Evolutionary conservation across 1,140 invertebrate genomes (phyloP), one percentile per base, ranked within the genome.

Genomic region (Lucilia cuprina): DNA sequence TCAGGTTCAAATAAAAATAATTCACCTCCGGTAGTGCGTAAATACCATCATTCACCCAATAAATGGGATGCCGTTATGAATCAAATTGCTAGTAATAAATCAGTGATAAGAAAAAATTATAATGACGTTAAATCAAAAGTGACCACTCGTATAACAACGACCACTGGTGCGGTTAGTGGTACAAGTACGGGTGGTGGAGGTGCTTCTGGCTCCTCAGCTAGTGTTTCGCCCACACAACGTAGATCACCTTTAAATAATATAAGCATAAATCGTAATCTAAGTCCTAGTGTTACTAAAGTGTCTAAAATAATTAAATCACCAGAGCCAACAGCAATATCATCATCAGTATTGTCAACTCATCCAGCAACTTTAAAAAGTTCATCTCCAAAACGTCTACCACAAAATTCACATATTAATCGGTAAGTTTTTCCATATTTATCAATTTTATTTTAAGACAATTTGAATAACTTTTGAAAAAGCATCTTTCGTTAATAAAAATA

Each of bases 71-170:
- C 94, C 74, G 95, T 96, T 60, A 95, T 96, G 93, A 96, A 94
- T 91, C 96, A 96, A 91, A 95, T 96, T 82, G 94, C 94, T 30
- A 95, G 94, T 86, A 94, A 94, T 50, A 95, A 96, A 87, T 93
- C 91, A 25, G 94, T 95, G 86, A 93, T 94, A 84, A 94, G 94
- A 87, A 95, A 95, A 86, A 93, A 93, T 12, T 94, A 94, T 78
- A 96, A 96, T 89, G 95, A 97, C 88, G 94, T 97, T 34, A 96
- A 96, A 88, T 96, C 96, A 4, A 95, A 95, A 91, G 94, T 96
- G 35, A 93, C 93, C 84, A 92, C 92, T 85, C 89, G 87, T 21
- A 84, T 85, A 47, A 47, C 47, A 55, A 19, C 49, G 47, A 14
- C 30, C 8, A 78, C 35, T 5, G 84, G 55, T 30, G 75, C 14